These are phyloP conservation scores for Hydrozoanthus tunicans DNA, from an alignment of 64 coral and sea anemone genomes.

Conservation along the genomic window DNA sequence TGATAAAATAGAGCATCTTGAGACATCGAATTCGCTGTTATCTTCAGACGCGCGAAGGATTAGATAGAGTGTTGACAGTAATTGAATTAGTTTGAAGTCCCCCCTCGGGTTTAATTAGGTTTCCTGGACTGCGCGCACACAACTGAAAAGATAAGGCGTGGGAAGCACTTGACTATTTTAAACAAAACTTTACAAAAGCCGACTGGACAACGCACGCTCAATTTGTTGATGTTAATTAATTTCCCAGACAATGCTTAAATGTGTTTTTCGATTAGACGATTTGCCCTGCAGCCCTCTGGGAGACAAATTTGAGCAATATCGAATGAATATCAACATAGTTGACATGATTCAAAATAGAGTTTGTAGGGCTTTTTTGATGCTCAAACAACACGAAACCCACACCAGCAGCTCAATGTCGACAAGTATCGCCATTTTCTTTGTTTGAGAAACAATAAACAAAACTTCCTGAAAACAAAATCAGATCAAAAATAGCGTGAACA, in stretches of 20 bases:
- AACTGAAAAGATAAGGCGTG: conserved; percentile 18
- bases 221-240: conserved; percentile 51
- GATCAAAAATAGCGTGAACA: too few relatives aligned
- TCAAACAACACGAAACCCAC: too few relatives aligned
- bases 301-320: too few relatives aligned
- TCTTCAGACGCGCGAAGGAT: conserved; percentile 46
- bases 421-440: too few relatives aligned
- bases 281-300: too few relatives aligned
- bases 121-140: neutral
- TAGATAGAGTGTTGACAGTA: conserved; percentile 48
- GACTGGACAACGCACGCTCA: neutral
- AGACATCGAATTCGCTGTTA: neutral
- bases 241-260: conserved; percentile 23
- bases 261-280: too few relatives aligned
- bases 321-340: too few relatives aligned
- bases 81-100: conserved; percentile 52
- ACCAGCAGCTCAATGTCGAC: too few relatives aligned
- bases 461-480: too few relatives aligned
- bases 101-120: neutral
- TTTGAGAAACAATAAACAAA: too few relatives aligned
- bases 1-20: neutral
- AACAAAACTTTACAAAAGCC: neutral
- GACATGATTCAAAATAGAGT: too few relatives aligned
- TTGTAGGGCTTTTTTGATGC: too few relatives aligned
- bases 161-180: neutral